Evolutionary conservation across 2,113 vertebrate species (phyloP).

Genomic region (Mastomys natalensis): DNA sequence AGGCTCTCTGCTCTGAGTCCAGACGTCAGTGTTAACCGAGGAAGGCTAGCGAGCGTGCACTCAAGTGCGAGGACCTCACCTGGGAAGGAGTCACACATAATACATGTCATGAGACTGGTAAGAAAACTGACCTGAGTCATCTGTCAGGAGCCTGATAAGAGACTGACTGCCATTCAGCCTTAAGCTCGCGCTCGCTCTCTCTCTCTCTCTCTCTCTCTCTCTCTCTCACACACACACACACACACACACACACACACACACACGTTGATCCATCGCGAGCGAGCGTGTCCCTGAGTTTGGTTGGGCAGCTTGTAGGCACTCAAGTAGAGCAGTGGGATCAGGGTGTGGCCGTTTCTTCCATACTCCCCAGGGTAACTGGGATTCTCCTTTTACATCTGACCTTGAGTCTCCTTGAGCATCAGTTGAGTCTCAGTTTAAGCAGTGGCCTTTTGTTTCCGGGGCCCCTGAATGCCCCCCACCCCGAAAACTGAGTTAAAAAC

Average conservation of each 20-base stretch:
- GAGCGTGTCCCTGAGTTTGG: background rate
- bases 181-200: too few species aligned
- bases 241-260: too few species aligned
- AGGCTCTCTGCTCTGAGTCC: slow-evolving; percentile 11
- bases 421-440: background rate
- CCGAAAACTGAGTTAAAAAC: background rate
- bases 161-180: background rate
- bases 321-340: background rate
- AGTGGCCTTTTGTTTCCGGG: background rate
- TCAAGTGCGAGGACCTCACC: background rate
- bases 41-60: background rate
- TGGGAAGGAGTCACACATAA: background rate
- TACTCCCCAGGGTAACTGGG: fast-evolving
- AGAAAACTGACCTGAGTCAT: background rate
- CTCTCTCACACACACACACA: too few species aligned
- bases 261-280: background rate
- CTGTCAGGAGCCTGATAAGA: background rate
- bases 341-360: background rate
- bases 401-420: background rate
- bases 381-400: background rate
- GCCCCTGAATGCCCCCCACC: background rate
- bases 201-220: too few species aligned
- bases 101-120: background rate
- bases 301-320: background rate
- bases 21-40: background rate